Conservation (phyloP, 2,797 vertebrate species). For the Sphenopsis melanotis region DNA sequence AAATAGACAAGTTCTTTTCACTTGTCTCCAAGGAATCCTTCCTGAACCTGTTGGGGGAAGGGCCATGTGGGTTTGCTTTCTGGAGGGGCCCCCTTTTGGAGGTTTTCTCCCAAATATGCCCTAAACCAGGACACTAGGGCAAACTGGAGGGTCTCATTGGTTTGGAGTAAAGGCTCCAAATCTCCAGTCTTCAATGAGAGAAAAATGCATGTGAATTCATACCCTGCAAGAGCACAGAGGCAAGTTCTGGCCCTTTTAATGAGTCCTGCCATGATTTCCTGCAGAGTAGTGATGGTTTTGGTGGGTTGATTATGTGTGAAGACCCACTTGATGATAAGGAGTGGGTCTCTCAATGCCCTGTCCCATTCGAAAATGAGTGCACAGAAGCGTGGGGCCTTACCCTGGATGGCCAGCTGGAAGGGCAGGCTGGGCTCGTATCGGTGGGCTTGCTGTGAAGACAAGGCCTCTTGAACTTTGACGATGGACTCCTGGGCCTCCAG, state of each 20-base stretch:
- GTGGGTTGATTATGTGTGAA: not conserved
- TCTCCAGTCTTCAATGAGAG: not conserved
- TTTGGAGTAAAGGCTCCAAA: not conserved
- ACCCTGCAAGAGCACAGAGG: not conserved
- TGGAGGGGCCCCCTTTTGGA: too few relatives aligned
- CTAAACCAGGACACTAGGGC: too few relatives aligned
- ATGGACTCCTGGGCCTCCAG: not conserved
- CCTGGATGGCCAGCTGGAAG: not conserved
- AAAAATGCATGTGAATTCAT: not conserved
- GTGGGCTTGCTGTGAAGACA: not conserved
- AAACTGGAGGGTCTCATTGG: not conserved
- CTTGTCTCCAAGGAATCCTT: too few relatives aligned
- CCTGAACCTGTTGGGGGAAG: too few relatives aligned
- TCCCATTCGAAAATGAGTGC: not conserved
- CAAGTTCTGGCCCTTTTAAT: not conserved
- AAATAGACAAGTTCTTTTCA: too few relatives aligned
- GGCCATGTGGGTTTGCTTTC: too few relatives aligned
- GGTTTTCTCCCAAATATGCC: too few relatives aligned
- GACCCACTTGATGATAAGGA: not conserved
- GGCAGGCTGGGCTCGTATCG: accelerated
- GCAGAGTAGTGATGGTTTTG: not conserved
- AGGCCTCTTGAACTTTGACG: too few relatives aligned
- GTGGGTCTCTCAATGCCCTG: too few relatives aligned
- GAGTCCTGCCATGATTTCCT: not conserved
- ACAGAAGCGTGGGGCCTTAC: not conserved